A percentile compares a stretch with the other conserved stretches of the same genome.
These are phyloP conservation scores for Plectropomus leopardus DNA, from an alignment of 2,113 vertebrate species.

Conservation along the genomic window DNA sequence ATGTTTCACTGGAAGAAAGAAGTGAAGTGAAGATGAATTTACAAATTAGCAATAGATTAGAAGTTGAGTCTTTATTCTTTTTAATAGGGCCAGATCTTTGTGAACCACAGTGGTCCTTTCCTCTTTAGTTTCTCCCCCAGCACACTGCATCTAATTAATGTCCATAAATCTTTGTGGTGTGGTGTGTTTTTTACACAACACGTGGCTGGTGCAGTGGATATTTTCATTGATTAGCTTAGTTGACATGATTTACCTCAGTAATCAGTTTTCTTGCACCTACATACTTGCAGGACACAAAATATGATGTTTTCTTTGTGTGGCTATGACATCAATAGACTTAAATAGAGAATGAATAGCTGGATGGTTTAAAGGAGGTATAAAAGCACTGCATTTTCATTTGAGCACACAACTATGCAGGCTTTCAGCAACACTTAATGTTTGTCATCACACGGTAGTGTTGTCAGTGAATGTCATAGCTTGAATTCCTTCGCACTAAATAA, in stretches of 20 bases:
- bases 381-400: not conserved
- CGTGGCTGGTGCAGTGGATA: not conserved
- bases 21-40: too few species aligned
- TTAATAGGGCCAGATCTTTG: too few species aligned
- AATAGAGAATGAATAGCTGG: not conserved
- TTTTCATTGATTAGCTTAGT: not conserved
- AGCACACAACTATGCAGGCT: not conserved
- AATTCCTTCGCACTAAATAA: not conserved
- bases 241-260: not conserved
- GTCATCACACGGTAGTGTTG: not conserved
- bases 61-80: not conserved
- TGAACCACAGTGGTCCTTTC: not conserved
- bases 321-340: not conserved
- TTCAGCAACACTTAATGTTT: not conserved
- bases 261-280: not conserved
- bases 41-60: too few species aligned
- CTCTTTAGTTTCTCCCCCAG: not conserved
- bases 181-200: not conserved
- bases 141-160: not conserved
- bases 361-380: not conserved
- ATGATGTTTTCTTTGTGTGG: not conserved
- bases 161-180: not conserved
- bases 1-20: too few species aligned
- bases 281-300: not conserved
- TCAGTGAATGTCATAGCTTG: not conserved